Conservation (phyloP, 1,140 invertebrate genomes). For the Lamellibrachia luymesi region DNA sequence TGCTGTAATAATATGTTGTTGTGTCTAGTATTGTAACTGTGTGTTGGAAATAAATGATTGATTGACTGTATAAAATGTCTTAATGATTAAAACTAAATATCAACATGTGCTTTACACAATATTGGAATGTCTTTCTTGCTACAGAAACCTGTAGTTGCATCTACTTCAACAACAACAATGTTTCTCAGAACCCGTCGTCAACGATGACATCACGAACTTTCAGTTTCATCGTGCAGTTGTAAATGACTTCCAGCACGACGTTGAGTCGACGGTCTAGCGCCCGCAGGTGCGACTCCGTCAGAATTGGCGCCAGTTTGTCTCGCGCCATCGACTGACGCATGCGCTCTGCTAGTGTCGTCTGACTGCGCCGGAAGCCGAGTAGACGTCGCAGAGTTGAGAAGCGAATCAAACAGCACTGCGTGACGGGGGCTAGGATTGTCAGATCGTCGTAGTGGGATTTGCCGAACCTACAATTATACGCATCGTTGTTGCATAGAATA, state of each 20-base stretch:
- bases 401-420: conserved; percentile 86
- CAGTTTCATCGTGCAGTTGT: conserved; percentile 40
- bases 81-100: too few species aligned
- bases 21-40: too few species aligned
- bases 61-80: too few species aligned
- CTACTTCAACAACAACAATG: neutral
- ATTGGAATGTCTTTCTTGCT: neutral
- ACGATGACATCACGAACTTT: conserved; percentile 33
- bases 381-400: conserved; percentile 73
- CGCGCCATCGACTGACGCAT: conserved; percentile 74
- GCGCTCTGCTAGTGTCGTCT: conserved; percentile 72
- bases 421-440: conserved; percentile 86
- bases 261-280: conserved; percentile 84
- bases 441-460: conserved; percentile 87
- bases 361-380: conserved; percentile 60
- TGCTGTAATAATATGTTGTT: too few species aligned
- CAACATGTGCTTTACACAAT: neutral
- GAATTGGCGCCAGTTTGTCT: conserved; percentile 81
- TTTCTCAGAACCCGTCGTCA: conserved; percentile 35
- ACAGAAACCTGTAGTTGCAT: neutral
- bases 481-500: neutral
- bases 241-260: conserved; percentile 59
- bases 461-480: conserved; percentile 68
- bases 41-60: too few species aligned
- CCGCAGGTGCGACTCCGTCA: conserved; percentile 83